These are phyloP conservation scores for Helostoma temminkii DNA, from an alignment of 2,797 vertebrate species.

Conservation along the genomic window DNA sequence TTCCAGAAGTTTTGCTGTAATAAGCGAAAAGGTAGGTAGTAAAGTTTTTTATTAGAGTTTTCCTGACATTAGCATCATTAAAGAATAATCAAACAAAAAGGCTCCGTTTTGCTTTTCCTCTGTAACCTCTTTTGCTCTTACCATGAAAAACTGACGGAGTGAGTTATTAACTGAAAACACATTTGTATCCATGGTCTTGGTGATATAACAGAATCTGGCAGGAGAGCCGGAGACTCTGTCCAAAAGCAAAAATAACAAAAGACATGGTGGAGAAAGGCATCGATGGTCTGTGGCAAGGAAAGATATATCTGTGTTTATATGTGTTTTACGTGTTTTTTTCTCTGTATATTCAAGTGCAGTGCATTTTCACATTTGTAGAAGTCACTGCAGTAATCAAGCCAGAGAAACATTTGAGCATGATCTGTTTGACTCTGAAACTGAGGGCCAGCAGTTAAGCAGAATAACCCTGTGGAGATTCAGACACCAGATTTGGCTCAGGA, in stretches of 20 bases:
- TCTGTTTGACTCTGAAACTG: constrained; percentile 70
- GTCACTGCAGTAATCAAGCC: constrained; percentile 63
- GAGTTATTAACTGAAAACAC: constrained; percentile 82
- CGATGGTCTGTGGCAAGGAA: constrained; percentile 27
- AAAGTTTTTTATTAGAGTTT: constrained; percentile 30
- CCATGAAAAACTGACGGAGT: constrained; percentile 67
- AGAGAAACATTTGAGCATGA: constrained; percentile 65
- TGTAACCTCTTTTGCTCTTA: constrained; percentile 51
- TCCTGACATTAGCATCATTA: constrained; percentile 47
- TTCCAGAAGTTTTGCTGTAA: constrained; percentile 8
- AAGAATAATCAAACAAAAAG: constrained; percentile 46
- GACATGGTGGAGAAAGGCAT: constrained; percentile 56
- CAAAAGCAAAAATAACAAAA: constrained; percentile 77
- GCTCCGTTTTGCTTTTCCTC: constrained; percentile 52
- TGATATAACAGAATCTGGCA: constrained; percentile 79
- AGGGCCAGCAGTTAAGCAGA: constrained; percentile 71
- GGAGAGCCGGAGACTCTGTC: constrained; percentile 62
- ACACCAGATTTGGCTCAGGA: constrained; percentile 74
- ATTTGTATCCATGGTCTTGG: constrained; percentile 68
- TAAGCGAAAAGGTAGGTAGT: constrained; percentile 5
- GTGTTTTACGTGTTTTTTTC: not conserved
- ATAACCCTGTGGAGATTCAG: constrained; percentile 68
- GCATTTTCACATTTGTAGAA: constrained; percentile 75
- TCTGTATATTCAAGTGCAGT: constrained; percentile 29
- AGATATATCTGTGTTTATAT: constrained; percentile 55